These are phyloP conservation scores for Hydrochoerus hydrochaeris DNA, from an alignment of 2,113 vertebrate species.

Conservation along the genomic window DNA sequence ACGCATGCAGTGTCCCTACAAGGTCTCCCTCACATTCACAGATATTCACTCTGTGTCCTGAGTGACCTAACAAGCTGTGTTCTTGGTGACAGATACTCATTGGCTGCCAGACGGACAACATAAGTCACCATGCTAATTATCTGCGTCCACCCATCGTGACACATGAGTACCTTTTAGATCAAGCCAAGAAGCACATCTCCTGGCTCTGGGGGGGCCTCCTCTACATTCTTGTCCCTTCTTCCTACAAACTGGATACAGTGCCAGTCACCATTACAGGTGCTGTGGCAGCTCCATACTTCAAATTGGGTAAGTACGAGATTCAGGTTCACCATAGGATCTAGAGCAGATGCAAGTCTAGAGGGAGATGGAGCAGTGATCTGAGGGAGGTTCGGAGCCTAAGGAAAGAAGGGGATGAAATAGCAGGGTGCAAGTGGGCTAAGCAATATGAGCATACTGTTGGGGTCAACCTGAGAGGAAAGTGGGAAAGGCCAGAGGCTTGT, in stretches of 20 bases:
- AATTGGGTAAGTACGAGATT: neutral
- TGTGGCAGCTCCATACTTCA: conserved; percentile 11
- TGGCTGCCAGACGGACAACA: conserved; percentile 52
- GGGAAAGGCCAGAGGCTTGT: neutral
- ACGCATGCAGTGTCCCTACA: neutral
- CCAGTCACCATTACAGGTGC: neutral
- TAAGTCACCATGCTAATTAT: neutral
- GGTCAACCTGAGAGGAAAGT: neutral
- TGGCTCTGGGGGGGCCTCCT: conserved; percentile 38
- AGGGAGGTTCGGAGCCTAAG: neutral
- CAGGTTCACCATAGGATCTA: neutral
- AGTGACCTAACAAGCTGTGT: neutral
- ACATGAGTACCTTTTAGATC: neutral
- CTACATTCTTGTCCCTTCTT: neutral
- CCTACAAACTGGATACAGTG: neutral
- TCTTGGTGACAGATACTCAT: neutral
- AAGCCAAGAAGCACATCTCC: neutral
- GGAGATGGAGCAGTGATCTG: no score
- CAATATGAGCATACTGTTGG: neutral
- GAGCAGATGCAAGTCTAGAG: no score
- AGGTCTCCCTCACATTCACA: neutral
- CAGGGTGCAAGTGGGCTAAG: neutral
- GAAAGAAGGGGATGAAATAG: no score
- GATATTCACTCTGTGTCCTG: neutral
- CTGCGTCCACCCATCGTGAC: neutral